Evolutionary conservation across 2,113 vertebrate genomes (phyloP).

Genomic region (Strix uralensis): DNA sequence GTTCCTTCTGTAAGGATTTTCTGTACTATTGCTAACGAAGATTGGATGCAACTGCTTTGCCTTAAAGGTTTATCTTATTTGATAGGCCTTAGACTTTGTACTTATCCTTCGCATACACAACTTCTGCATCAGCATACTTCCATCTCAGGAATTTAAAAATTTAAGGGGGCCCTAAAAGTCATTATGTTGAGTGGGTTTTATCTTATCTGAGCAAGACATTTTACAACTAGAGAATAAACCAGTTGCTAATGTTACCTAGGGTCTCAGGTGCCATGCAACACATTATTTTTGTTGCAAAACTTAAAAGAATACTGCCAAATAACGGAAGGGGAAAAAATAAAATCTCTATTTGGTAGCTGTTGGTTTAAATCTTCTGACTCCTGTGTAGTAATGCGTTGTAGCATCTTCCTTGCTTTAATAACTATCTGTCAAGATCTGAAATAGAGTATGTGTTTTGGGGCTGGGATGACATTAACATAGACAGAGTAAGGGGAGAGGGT

Average conservation of each 20-base stretch:
- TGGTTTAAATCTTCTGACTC: not conserved
- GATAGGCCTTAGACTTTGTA: not conserved
- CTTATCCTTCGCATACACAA: not conserved
- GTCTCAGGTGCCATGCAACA: not conserved
- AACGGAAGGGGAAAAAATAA: accelerated
- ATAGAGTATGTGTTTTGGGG: not conserved
- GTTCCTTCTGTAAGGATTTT: not conserved
- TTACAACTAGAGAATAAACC: not conserved
- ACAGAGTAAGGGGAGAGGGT: not conserved
- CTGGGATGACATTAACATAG: not conserved
- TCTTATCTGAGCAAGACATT: not conserved
- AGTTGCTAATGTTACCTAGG: not conserved
- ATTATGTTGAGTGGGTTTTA: not conserved
- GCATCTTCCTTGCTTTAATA: not conserved
- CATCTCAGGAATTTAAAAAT: not conserved
- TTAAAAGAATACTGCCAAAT: not conserved
- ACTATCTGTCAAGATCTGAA: not conserved
- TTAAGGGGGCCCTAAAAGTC: not conserved
- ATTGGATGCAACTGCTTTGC: not conserved
- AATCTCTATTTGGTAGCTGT: not conserved
- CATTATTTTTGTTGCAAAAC: not conserved
- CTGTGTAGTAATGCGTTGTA: not conserved
- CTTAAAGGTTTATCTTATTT: not conserved
- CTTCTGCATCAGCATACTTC: not conserved
- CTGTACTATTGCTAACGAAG: not conserved